Percentiles rank a stretch among this genome's conserved stretches.
phyloP scores from a whole-genome alignment of 1,140 invertebrate species.

The Watersipora subatra region DNA sequence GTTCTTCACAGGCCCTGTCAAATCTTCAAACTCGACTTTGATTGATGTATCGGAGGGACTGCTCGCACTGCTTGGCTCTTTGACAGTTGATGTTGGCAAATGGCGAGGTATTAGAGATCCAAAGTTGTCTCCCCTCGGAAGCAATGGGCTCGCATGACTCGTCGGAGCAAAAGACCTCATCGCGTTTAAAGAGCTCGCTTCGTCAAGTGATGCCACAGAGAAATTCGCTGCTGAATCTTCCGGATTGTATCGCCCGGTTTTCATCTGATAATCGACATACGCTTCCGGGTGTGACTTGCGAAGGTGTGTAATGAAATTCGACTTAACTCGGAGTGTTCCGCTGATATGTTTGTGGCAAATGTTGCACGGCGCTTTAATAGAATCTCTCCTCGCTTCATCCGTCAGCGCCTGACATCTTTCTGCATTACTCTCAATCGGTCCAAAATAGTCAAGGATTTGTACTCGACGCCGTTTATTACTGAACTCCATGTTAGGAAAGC shows the following conservation, averaged over 20 bases:
- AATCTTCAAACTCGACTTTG: no score
- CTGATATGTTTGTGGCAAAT: not conserved
- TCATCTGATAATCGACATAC: not conserved
- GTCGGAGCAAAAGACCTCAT: no score
- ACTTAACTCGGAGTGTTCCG: not conserved
- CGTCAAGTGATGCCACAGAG: not conserved
- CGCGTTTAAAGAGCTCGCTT: no score
- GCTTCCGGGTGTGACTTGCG: not conserved
- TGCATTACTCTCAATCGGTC: not conserved
- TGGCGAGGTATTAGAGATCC: no score
- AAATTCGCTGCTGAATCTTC: not conserved
- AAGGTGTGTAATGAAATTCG: not conserved
- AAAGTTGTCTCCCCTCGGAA: no score
- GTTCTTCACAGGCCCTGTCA: no score
- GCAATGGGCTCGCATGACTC: no score
- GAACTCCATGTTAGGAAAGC: not conserved
- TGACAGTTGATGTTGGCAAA: no score
- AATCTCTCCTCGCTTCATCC: not conserved
- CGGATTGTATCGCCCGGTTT: not conserved
- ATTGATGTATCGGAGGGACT: no score
- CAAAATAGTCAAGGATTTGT: not conserved
- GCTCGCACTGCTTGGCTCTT: no score
- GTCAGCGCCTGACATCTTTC: not conserved
- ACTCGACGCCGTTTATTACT: not conserved
- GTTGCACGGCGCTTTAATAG: not conserved